Conservation (phyloP, 2,888 invertebrate species). For the Synergus umbraculus region DNA sequence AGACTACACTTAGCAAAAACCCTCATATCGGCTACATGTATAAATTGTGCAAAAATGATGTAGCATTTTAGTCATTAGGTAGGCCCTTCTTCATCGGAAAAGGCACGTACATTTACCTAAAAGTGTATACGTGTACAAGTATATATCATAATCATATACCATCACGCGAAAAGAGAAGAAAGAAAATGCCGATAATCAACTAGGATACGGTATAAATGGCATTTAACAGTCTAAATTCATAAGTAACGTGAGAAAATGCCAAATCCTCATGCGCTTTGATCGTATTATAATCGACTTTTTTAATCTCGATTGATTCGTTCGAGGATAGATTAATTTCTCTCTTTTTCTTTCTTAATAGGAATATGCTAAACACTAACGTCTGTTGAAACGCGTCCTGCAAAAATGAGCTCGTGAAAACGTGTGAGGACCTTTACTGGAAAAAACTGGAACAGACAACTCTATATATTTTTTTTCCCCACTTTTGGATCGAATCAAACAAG, state of each 20-base stretch:
- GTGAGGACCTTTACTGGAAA: neutral
- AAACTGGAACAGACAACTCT: neutral
- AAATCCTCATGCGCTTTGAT: slow-evolving; percentile 27
- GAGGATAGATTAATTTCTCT: slow-evolving; percentile 3
- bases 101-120: slow-evolving; percentile 63
- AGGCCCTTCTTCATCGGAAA: slow-evolving; percentile 61
- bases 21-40: slow-evolving; percentile 63
- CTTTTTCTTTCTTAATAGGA: slow-evolving; percentile 11
- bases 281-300: slow-evolving; percentile 31
- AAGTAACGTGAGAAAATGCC: slow-evolving; percentile 19
- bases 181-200: slow-evolving; percentile 40
- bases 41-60: slow-evolving; percentile 67
- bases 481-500: neutral
- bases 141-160: slow-evolving; percentile 22
- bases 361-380: slow-evolving; percentile 27
- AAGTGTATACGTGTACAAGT: slow-evolving; percentile 44
- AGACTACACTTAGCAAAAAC: slow-evolving; percentile 60
- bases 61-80: slow-evolving; percentile 61
- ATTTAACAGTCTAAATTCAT: slow-evolving; percentile 14
- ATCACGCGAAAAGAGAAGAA: slow-evolving; percentile 38
- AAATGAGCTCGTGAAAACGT: neutral
- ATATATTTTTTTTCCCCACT: neutral
- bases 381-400: slow-evolving; percentile 2
- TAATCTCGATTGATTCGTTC: slow-evolving; percentile 24
- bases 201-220: slow-evolving; percentile 31